phyloP scores from a whole-genome alignment of 2,888 invertebrate species.

The Machimus rusticus region DNA sequence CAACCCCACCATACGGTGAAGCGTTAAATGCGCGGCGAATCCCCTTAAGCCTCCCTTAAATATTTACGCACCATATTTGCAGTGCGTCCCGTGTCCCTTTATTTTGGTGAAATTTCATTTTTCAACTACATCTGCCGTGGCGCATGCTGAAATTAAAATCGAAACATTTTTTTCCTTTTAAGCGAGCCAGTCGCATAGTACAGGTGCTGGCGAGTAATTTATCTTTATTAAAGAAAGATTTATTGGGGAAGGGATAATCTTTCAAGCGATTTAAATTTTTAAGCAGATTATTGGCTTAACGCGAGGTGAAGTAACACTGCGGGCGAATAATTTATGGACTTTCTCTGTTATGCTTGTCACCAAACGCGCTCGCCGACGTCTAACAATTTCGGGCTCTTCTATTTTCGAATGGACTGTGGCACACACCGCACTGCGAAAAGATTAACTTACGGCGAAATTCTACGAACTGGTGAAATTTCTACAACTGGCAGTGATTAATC shows the following conservation, averaged over 20 bases:
- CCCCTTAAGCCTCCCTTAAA: neutral
- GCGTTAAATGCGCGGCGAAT: neutral
- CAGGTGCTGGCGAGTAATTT: slow-evolving; percentile 39
- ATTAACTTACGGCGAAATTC: neutral
- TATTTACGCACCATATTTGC: neutral
- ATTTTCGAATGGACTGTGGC: neutral
- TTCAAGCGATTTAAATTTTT: slow-evolving; percentile 44
- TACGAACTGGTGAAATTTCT: slow-evolving; percentile 2
- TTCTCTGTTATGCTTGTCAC: neutral
- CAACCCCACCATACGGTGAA: neutral
- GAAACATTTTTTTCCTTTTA: neutral
- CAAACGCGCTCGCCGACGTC: neutral
- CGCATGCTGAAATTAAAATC: neutral
- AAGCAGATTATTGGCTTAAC: slow-evolving; percentile 42
- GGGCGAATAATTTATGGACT: slow-evolving; percentile 20
- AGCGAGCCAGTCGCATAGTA: neutral
- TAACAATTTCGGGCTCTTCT: neutral
- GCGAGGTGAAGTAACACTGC: neutral
- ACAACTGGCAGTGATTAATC: slow-evolving; percentile 13
- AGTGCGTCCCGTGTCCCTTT: neutral
- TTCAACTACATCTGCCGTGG: neutral
- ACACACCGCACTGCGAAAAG: neutral
- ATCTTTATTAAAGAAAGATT: slow-evolving; percentile 46
- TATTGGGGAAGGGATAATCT: slow-evolving; percentile 41
- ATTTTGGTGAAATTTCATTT: neutral